These are phyloP conservation scores for Ciona savignyi DNA, from an alignment of 23 tunicate species.

Conservation along the genomic window DNA sequence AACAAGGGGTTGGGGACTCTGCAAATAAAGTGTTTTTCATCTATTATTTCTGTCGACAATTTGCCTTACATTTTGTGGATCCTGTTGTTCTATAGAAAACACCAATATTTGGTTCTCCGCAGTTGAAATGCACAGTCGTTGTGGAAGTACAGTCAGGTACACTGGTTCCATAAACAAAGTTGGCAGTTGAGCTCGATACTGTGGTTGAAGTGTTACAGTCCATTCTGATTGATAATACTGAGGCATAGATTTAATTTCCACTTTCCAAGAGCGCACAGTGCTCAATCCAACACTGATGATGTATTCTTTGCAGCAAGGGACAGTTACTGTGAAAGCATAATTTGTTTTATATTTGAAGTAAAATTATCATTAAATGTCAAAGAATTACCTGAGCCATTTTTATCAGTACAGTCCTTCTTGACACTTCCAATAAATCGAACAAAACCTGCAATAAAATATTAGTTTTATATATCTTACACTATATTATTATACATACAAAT, in stretches of 20 bases:
- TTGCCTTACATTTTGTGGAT: no score
- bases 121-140: conserved; percentile 26
- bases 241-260: not conserved
- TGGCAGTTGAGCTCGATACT: conserved; percentile 34
- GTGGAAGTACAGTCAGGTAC: conserved; percentile 19
- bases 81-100: no score
- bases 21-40: no score
- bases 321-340: no score
- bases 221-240: conserved; percentile 10
- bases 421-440: not conserved
- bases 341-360: no score
- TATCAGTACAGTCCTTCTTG: no score
- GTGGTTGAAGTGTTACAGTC: conserved; percentile 29
- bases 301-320: conserved; percentile 12
- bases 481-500: no score
- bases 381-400: no score
- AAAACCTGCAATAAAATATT: not conserved
- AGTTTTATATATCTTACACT: no score
- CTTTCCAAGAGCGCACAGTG: conserved; percentile 51
- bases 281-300: conserved; percentile 44
- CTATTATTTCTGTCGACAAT: no score
- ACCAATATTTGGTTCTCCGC: conserved; percentile 25
- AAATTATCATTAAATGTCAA: no score
- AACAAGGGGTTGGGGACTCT: no score
- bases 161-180: conserved; percentile 10